phyloP scores from a whole-genome alignment of 2,888 invertebrate species.

The Rhagonycha fulva region DNA sequence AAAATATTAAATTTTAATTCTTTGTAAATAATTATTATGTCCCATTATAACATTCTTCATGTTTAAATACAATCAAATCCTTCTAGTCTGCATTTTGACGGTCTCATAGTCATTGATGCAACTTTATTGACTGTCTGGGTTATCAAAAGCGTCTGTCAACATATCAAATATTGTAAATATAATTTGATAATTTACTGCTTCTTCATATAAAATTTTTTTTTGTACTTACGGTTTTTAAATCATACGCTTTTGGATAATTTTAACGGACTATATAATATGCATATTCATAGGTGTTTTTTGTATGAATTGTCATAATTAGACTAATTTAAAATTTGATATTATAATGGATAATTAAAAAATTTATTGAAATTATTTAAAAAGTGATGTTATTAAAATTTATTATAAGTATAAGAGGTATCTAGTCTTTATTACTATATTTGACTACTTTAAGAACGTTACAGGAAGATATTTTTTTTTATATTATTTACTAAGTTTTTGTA shows the following conservation, averaged over 20 bases:
- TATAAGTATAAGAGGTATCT: slow-evolving; percentile 22
- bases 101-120: slow-evolving; percentile 6
- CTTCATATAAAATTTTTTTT: neutral
- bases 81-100: slow-evolving; percentile 43
- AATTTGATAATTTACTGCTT: neutral
- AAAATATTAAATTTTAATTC: neutral
- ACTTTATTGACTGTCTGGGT: slow-evolving; percentile 4
- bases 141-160: neutral
- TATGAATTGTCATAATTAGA: slow-evolving; percentile 20
- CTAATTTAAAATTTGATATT: slow-evolving; percentile 13
- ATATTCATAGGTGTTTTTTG: slow-evolving; percentile 20
- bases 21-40: neutral
- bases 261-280: neutral
- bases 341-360: slow-evolving; percentile 9
- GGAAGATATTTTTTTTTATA: slow-evolving; percentile 6
- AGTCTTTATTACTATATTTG: slow-evolving; percentile 24
- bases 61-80: slow-evolving; percentile 45
- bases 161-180: neutral
- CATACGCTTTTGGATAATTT: neutral
- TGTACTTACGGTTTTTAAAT: neutral
- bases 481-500: slow-evolving; percentile 1
- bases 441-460: slow-evolving; percentile 11
- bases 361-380: slow-evolving; percentile 23
- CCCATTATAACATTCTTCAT: slow-evolving; percentile 28
- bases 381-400: slow-evolving; percentile 25